These are phyloP conservation scores for Acronicta psi DNA, from an alignment of 2,888 invertebrate species.

Conservation along the genomic window DNA sequence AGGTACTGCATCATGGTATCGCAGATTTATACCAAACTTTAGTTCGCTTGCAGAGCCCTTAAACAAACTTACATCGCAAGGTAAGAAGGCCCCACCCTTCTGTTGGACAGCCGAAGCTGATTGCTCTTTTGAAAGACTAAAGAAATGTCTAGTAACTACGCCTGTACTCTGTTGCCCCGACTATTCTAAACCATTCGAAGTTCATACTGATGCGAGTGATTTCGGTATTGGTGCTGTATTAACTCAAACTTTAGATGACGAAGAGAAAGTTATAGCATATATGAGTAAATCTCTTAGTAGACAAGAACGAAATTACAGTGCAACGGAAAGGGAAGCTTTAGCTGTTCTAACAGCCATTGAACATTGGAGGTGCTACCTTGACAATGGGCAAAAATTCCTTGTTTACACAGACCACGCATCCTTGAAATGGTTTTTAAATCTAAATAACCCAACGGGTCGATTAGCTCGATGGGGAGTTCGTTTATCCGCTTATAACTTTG, in stretches of 20 bases:
- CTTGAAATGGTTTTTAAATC: background rate
- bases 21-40: constrained; percentile 3
- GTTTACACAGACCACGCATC: background rate
- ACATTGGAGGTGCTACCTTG: constrained; percentile 45
- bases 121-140: background rate
- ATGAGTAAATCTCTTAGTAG: constrained; percentile 19
- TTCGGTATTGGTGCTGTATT: constrained; percentile 17
- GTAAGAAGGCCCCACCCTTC: background rate
- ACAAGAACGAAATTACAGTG: constrained; percentile 50
- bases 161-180: constrained; percentile 3
- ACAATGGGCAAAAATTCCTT: constrained; percentile 34
- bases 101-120: background rate
- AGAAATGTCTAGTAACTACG: background rate
- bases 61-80: background rate
- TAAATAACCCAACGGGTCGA: constrained; percentile 53
- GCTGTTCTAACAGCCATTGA: constrained; percentile 55
- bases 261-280: constrained; percentile 12
- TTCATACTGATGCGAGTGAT: constrained; percentile 14
- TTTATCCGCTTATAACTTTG: background rate
- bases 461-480: constrained; percentile 38
- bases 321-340: constrained; percentile 55
- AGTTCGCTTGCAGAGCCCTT: background rate
- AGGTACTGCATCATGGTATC: background rate
- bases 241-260: background rate
- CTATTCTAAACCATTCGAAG: constrained; percentile 7